Conservation (phyloP, 2,797 vertebrate species). For the Danionella dracula region DNA sequence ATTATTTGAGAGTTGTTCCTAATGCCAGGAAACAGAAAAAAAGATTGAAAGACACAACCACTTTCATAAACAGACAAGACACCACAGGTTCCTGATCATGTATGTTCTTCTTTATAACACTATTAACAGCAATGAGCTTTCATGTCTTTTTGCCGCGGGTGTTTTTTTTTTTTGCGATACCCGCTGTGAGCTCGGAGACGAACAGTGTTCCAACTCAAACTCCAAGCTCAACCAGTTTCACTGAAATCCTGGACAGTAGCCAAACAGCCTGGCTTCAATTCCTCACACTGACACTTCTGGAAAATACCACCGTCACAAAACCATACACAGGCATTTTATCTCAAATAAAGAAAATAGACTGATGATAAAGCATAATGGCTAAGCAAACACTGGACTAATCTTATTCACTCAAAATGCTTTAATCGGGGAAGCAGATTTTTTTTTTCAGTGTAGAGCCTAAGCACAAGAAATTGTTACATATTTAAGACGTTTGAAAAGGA, state of each 20-base stretch:
- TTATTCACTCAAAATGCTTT: neutral
- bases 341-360: neutral
- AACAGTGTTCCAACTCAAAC: conserved; percentile 10
- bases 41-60: conserved; percentile 44
- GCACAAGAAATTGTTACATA: neutral
- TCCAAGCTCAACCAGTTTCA: conserved; percentile 36
- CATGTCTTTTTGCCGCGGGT: conserved; percentile 42
- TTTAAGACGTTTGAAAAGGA: no score
- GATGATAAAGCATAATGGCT: neutral
- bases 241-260: conserved; percentile 42
- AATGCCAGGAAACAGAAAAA: conserved; percentile 25
- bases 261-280: conserved; percentile 39
- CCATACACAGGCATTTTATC: neutral
- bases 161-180: conserved; percentile 24
- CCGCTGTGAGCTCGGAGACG: conserved; percentile 42
- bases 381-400: conserved; percentile 9
- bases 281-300: neutral
- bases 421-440: neutral
- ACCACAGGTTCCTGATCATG: conserved; percentile 46
- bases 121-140: conserved; percentile 52
- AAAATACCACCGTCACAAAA: neutral
- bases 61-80: conserved; percentile 42
- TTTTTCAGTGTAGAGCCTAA: neutral
- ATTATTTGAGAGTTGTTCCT: no score
- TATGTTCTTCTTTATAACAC: conserved; percentile 47